A percentile compares a stretch with the other conserved stretches of the same genome.
phyloP scores from a whole-genome alignment of 1,140 invertebrate genomes.

The Theocolax elegans region DNA sequence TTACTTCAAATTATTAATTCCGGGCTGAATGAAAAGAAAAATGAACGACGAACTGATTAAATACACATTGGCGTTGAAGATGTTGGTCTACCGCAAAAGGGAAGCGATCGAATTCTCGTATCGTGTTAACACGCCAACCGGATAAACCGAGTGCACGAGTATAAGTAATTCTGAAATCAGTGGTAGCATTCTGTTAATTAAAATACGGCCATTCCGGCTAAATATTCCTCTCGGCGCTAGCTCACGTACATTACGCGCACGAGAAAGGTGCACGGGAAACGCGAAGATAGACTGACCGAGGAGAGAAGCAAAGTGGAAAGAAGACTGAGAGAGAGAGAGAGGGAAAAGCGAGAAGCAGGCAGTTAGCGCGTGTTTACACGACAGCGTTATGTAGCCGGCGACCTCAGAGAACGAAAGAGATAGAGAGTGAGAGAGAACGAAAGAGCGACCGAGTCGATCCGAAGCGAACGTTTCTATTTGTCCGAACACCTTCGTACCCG shows the following conservation, averaged over 20 bases:
- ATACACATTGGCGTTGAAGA: too few relatives aligned
- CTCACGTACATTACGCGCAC: not conserved
- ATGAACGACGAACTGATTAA: too few relatives aligned
- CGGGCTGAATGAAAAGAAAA: too few relatives aligned
- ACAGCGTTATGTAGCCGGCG: conserved; percentile 63
- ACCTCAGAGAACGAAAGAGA: conserved; percentile 49
- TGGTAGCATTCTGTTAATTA: conserved; percentile 25
- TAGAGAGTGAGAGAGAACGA: not conserved
- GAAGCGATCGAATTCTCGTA: too few relatives aligned
- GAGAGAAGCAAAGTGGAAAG: not conserved
- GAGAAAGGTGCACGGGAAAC: conserved; percentile 7
- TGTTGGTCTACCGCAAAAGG: too few relatives aligned
- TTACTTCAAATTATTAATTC: too few relatives aligned
- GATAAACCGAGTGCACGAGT: not conserved
- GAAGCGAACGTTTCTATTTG: conserved; percentile 65
- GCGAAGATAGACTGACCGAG: not conserved
- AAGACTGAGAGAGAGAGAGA: conserved; percentile 10
- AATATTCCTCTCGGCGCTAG: conserved; percentile 12
- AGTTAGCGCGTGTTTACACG: conserved; percentile 68
- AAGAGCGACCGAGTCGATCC: conserved; percentile 29
- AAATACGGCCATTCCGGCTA: conserved; percentile 24
- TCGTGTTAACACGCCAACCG: not conserved
- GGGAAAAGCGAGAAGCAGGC: conserved; percentile 48
- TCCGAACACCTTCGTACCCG: conserved; percentile 50
- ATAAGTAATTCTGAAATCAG: conserved; percentile 13